Base-by-base conservation (phyloP, 2,113 vertebrate genomes). In the Cygnus atratus region DNA sequence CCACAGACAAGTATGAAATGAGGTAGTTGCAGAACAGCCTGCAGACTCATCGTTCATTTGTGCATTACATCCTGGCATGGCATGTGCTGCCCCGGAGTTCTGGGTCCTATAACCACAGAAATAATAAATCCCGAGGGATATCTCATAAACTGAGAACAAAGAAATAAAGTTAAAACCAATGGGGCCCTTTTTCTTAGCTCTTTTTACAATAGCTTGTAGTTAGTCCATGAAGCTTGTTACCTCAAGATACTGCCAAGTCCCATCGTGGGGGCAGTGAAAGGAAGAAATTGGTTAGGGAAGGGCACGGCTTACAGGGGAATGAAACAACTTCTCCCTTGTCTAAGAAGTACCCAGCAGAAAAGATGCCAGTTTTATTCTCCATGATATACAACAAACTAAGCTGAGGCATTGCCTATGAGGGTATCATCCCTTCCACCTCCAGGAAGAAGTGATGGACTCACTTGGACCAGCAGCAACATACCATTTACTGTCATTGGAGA, bases 1-100 rank as follows among this genome's bases (percentile, higher is more conserved):
- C 79, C 48, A 35, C 0, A 1, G 65, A 28, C 6, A 1, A 4
- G 26, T 20, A 14, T 44, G 72, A 52, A 61, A 39, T 1, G 3
- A 78, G 61, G 50, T 58, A 77, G n/a, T 11, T 68, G 33, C 12
- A 1, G 8, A 44, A 43, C 24, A 55, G 16, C 26, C 37, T 75
- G 35, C 72, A 84, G 73, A 62, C 9, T 35, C 5, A 2, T 41
- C 39, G 21, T 37, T 78, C n/a, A 29, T 77, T 58, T 35, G 41
- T 63, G 52, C 65, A 28, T 43, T 44, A 37, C 16, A 5, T 86
- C 33, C 24, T 62, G 33, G 35, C 66, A 50, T 11, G 15, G 52
- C 12, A 13, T 2, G 0, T 9, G 31, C 52, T 82, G 62, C 35
- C 62, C 62, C 57, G n/a, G 37, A 73, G 8, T 52, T 48, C 71